Percentiles rank a stretch among this genome's conserved stretches.
Conservation (phyloP, 2,797 vertebrate species). For the Spinibarbus caldwelli region DNA sequence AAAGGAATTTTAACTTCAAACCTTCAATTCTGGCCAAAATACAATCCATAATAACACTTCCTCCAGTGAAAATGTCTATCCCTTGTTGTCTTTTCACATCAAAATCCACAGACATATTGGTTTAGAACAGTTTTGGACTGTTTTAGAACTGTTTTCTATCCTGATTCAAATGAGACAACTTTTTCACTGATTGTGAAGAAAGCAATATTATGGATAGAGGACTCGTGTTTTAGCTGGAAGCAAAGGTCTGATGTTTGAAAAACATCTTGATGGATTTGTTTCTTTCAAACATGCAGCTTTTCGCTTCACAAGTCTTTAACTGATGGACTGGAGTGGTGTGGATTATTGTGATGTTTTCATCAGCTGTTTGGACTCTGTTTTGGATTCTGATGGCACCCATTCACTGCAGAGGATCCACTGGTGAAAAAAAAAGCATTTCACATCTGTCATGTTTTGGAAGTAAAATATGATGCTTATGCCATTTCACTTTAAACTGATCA, state of each 20-base stretch:
- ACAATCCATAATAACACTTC: background rate
- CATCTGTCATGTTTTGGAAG: background rate
- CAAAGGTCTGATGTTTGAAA: too few relatives aligned
- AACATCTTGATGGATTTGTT: background rate
- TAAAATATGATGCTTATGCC: background rate
- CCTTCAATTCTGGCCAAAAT: background rate
- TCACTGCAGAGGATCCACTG: background rate
- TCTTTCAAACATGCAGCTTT: background rate
- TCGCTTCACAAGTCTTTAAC: background rate
- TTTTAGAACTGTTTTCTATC: background rate
- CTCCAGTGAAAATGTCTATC: background rate
- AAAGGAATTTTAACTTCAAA: background rate
- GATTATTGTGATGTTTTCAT: background rate
- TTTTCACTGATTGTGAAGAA: background rate
- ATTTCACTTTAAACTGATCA: background rate
- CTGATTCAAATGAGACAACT: background rate
- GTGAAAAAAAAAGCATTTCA: background rate
- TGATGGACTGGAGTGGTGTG: background rate
- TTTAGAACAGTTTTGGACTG: background rate
- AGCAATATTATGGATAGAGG: background rate
- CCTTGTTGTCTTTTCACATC: background rate
- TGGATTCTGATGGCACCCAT: background rate
- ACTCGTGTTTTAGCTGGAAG: background rate
- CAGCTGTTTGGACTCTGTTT: background rate
- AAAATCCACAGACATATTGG: background rate